Conservation (phyloP, 1,140 invertebrate genomes). For the Drepana arcuata region DNA sequence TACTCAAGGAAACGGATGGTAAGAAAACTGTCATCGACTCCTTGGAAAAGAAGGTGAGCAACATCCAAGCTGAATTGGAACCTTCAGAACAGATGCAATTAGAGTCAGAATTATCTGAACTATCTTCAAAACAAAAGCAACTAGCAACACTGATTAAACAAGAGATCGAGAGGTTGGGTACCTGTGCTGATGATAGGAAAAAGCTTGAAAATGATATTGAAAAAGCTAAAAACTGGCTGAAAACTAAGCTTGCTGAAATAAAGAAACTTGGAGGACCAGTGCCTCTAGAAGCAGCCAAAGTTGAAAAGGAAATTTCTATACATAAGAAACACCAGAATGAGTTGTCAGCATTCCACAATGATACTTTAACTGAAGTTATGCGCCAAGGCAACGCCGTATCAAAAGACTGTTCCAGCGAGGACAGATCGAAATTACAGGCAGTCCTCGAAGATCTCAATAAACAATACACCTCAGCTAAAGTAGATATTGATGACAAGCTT, state of each 20-base stretch:
- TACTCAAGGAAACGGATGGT: constrained; percentile 87
- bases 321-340: constrained; percentile 82
- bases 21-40: constrained; percentile 88
- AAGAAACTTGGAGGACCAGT: constrained; percentile 82
- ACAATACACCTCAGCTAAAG: constrained; percentile 79
- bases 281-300: constrained; percentile 79
- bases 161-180: constrained; percentile 80
- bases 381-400: constrained; percentile 83
- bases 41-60: constrained; percentile 85
- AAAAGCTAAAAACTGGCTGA: constrained; percentile 84
- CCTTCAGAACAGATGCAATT: constrained; percentile 81
- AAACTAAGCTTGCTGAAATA: constrained; percentile 81
- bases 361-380: constrained; percentile 81
- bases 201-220: constrained; percentile 85
- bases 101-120: constrained; percentile 76
- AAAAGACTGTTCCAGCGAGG: constrained; percentile 85
- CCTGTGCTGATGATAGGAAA: constrained; percentile 78
- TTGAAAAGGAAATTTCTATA: constrained; percentile 84
- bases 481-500: constrained; percentile 82
- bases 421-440: constrained; percentile 76
- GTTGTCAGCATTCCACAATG: constrained; percentile 84
- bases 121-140: constrained; percentile 81
- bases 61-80: constrained; percentile 90
- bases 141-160: constrained; percentile 80
- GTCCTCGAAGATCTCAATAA: constrained; percentile 79